phyloP scores from a whole-genome alignment of 2,888 invertebrate genomes.

The Synanthedon myopaeformis region DNA sequence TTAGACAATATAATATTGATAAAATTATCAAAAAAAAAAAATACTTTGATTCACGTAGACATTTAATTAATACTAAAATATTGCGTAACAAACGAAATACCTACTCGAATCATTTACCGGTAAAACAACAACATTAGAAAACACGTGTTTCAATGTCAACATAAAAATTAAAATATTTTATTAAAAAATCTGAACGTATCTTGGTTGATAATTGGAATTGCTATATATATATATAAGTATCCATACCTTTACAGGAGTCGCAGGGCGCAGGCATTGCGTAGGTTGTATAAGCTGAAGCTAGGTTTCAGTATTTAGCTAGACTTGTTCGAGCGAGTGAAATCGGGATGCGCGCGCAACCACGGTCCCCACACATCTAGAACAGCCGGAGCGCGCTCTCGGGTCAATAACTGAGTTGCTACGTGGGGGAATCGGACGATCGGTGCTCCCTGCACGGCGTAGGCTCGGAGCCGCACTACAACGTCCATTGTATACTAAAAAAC shows the following conservation, averaged over 20 bases:
- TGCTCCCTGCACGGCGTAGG: conserved; percentile 15
- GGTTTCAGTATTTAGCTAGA: conserved; percentile 15
- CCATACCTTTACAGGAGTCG: conserved; percentile 57
- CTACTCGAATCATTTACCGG: conserved; percentile 4
- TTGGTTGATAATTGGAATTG: neutral
- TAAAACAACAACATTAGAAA: conserved; percentile 13
- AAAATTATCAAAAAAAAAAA: no score
- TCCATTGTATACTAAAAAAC: neutral
- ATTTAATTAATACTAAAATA: no score
- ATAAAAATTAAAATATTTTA: neutral
- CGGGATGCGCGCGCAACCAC: conserved; percentile 41
- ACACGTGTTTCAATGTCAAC: neutral
- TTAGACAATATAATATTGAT: no score
- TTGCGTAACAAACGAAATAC: no score
- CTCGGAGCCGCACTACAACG: conserved; percentile 10
- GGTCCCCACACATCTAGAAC: conserved; percentile 20
- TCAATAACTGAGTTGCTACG: conserved; percentile 60
- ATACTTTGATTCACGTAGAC: no score
- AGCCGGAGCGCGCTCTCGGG: conserved; percentile 27
- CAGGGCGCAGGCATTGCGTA: conserved; percentile 57
- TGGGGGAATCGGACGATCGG: conserved; percentile 45
- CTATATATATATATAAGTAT: neutral
- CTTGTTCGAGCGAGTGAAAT: conserved; percentile 17
- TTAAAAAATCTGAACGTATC: no score
- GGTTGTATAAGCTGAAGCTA: conserved; percentile 17